These are phyloP conservation scores for Pseudopipra pipra DNA, from an alignment of 2,113 vertebrate genomes.

Conservation along the genomic window DNA sequence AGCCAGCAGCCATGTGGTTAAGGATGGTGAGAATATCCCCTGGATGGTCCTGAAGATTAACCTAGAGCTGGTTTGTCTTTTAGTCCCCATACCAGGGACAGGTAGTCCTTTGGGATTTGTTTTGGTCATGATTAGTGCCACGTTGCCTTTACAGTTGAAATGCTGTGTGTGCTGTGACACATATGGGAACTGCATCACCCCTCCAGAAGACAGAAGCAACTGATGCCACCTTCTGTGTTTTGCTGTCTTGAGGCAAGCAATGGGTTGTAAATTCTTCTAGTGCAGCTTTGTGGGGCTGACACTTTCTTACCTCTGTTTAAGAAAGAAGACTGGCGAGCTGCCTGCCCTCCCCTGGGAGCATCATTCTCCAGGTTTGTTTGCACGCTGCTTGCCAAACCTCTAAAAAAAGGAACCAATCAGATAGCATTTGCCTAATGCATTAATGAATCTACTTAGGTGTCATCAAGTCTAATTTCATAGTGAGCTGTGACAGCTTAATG, in stretches of 20 bases:
- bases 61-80: background rate
- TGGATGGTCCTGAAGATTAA: background rate
- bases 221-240: background rate
- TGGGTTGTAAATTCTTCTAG: background rate
- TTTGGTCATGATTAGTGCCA: background rate
- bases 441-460: constrained; percentile 55
- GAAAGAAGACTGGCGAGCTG: background rate
- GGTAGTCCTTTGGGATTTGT: background rate
- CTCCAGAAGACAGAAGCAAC: background rate
- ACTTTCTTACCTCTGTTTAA: background rate
- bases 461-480: constrained; percentile 20
- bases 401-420: constrained; percentile 50
- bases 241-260: background rate
- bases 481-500: background rate
- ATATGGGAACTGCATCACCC: background rate
- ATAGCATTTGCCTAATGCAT: background rate
- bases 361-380: constrained; percentile 29
- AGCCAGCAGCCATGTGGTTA: background rate
- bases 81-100: background rate
- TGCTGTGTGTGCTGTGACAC: background rate
- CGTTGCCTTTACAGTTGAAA: background rate
- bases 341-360: background rate
- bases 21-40: background rate
- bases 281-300: background rate
- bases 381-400: background rate